phyloP scores from a whole-genome alignment of 2,888 invertebrate genomes.

The Laspeyria flexula region DNA sequence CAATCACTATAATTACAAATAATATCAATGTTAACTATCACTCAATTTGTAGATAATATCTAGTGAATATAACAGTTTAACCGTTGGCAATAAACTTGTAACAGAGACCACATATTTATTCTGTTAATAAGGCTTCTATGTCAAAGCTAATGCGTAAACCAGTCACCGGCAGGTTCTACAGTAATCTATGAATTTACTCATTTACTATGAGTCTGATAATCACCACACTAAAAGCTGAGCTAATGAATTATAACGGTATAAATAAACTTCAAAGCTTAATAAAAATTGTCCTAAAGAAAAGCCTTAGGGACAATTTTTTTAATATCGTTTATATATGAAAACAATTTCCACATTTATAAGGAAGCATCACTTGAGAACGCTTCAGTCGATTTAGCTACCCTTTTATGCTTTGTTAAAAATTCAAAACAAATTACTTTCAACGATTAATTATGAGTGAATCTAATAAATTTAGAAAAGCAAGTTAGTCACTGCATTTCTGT shows the following conservation, averaged over 20 bases:
- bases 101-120: conserved; percentile 35
- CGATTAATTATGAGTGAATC: too few species aligned
- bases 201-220: conserved; percentile 55
- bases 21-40: conserved; percentile 29
- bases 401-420: too few species aligned
- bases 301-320: too few species aligned
- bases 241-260: conserved; percentile 56
- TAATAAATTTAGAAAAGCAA: too few species aligned
- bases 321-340: too few species aligned
- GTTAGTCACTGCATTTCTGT: too few species aligned
- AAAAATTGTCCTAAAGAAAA: too few species aligned
- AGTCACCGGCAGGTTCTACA: conserved; percentile 53
- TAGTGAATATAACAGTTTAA: conserved; percentile 33
- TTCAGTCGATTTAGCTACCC: too few species aligned
- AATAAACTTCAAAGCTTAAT: too few species aligned
- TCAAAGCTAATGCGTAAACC: conserved; percentile 62
- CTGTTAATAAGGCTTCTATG: conserved; percentile 54
- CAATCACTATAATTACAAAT: conserved; percentile 22
- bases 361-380: too few species aligned
- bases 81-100: conserved; percentile 25
- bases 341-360: too few species aligned
- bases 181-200: conserved; percentile 55
- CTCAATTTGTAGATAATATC: conserved; percentile 29
- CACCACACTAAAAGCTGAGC: conserved; percentile 62
- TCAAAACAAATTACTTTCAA: too few species aligned